Evolutionary conservation across 2,113 vertebrate species (phyloP).

Genomic region (Leuciscus idus): DNA sequence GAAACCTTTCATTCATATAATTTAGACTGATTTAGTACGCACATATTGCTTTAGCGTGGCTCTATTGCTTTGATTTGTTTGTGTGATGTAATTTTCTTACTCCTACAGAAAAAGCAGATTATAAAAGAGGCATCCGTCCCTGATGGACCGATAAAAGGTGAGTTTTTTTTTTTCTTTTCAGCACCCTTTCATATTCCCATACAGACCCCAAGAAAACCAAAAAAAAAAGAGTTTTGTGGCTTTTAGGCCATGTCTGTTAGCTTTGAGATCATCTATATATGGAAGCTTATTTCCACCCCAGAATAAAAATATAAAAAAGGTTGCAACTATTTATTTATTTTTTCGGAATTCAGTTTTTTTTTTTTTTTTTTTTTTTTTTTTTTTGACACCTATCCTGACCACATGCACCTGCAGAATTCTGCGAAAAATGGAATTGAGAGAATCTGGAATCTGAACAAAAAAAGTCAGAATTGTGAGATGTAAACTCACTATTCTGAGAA

Average conservation of each 20-base stretch:
- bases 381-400: too few relatives aligned
- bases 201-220: background rate
- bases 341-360: too few relatives aligned
- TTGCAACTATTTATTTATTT: too few relatives aligned
- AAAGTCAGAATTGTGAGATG: too few relatives aligned
- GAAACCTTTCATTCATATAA: background rate
- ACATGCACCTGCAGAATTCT: too few relatives aligned
- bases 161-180: background rate
- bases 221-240: background rate
- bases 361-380: too few relatives aligned
- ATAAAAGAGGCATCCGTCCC: slow-evolving; percentile 37
- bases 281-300: background rate
- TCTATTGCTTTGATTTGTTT: background rate
- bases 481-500: too few relatives aligned
- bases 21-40: background rate
- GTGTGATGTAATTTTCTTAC: background rate
- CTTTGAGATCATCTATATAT: background rate
- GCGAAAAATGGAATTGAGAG: too few relatives aligned
- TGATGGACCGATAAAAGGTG: slow-evolving; percentile 56
- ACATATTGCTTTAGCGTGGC: background rate
- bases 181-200: background rate
- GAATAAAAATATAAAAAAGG: background rate
- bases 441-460: too few relatives aligned
- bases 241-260: background rate
- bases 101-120: slow-evolving; percentile 49